phyloP scores from a whole-genome alignment of 2,888 invertebrate genomes.

The Macrophya annulata region DNA sequence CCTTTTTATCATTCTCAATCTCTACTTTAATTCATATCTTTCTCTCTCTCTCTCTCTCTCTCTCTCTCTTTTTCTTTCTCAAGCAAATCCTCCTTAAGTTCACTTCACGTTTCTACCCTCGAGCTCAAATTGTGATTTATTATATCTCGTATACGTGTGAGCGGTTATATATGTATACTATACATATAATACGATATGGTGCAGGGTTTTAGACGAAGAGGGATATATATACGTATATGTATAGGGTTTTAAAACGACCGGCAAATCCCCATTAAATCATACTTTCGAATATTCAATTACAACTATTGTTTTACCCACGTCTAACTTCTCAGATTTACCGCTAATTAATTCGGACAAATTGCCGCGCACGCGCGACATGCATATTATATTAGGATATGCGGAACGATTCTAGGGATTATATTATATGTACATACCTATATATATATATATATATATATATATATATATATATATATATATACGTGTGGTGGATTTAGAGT shows the following conservation, averaged over 20 bases:
- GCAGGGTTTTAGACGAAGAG: not conserved
- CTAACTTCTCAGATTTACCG: slow-evolving; percentile 15
- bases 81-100: not conserved
- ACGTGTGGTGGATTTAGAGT: not conserved
- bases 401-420: too few relatives aligned
- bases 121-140: slow-evolving; percentile 46
- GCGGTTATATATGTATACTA: not conserved
- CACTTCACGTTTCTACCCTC: not conserved
- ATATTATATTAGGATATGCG: not conserved
- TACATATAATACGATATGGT: not conserved
- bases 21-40: not conserved
- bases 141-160: not conserved
- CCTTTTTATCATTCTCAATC: not conserved
- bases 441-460: too few relatives aligned
- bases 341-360: slow-evolving; percentile 47
- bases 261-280: slow-evolving; percentile 29
- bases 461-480: not conserved
- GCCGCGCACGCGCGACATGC: not conserved
- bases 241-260: not conserved
- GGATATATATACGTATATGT: too few relatives aligned
- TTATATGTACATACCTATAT: not conserved
- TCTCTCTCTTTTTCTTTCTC: not conserved
- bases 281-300: slow-evolving; percentile 49
- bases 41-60: not conserved
- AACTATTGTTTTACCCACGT: slow-evolving; percentile 28